Base-by-base conservation (phyloP, 2,888 invertebrate genomes). In the Hyppa rectilinea region DNA sequence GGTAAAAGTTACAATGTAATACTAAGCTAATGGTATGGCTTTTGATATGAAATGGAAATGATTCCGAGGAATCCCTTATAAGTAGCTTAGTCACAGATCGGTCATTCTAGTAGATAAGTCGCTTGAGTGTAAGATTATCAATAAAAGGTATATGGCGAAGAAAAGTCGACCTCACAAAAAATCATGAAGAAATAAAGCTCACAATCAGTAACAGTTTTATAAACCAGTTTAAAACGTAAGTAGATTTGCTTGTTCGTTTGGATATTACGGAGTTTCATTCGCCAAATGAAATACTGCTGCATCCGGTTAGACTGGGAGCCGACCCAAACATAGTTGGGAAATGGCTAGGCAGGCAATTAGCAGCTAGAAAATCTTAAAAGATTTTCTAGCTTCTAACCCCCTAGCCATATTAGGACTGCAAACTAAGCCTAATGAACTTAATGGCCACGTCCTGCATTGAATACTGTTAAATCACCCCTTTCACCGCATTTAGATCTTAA, bases 111-210 rank as follows among this genome's bases (percentile, higher is more conserved):
- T 26, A 20, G 12, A 47, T 55, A 55, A 40, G 56, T 26, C 17
- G 26, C 9, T 50, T 2, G 20, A 70, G 36, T 12, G n/a, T 58
- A 29, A 40, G 17, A 17, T 26, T 38, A 26, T 43, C 12, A 49
- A 31, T 29, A 47, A 66, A 47, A 17, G n/a, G 23, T n/a, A 14
- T 9, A 53, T 47, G 29, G 12, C 2, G 10, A 40, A 40, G 31
- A 34, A 55, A 55, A 26, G 5, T 26, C 7, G 20, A 38, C 31
- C 34, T 69, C 20, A 0, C 26, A 38, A 52, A 23, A n/a, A 38
- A 45, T 55, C 20, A 31, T n/a, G n/a, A 20, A 55, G 9, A 55
- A 69, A 31, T 55, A 55, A 45, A 20, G 20, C 45, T 53, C 23
- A 38, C 10, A 47, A n/a, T n/a, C n/a, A 12, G 23, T 49, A 53